phyloP scores from a whole-genome alignment of 2,113 vertebrate genomes.

The Clarias batrachus region DNA sequence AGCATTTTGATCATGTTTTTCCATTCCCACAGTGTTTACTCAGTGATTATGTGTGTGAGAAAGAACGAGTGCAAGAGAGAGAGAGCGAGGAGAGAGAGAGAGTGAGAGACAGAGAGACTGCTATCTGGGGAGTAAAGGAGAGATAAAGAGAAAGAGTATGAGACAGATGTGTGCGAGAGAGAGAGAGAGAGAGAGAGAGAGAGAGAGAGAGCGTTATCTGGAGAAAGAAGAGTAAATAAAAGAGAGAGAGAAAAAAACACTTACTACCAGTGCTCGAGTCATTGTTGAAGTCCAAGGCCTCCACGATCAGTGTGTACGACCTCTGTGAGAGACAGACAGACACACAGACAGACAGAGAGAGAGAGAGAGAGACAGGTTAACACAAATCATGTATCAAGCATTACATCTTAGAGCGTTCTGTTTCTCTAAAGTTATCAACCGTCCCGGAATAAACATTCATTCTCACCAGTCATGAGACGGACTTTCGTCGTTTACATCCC shows the following conservation, averaged over 20 bases:
- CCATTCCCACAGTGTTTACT: slow-evolving; percentile 36
- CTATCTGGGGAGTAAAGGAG: neutral
- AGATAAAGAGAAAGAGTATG: too few species aligned
- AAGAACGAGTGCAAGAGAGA: neutral
- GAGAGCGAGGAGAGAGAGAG: slow-evolving; percentile 15
- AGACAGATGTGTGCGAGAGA: neutral
- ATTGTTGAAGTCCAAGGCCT: slow-evolving; percentile 90
- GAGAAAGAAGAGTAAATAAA: slow-evolving; percentile 5
- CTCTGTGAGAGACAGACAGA: slow-evolving; percentile 69
- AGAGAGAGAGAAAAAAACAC: slow-evolving; percentile 60
- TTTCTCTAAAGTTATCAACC: neutral
- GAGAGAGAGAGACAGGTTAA: slow-evolving; percentile 17
- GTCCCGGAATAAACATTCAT: neutral
- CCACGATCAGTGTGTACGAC: slow-evolving; percentile 87
- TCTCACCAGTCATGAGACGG: neutral
- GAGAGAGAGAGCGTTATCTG: neutral
- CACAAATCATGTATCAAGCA: neutral
- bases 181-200: neutral
- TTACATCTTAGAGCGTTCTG: neutral
- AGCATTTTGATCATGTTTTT: slow-evolving; percentile 29
- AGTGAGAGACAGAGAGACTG: neutral
- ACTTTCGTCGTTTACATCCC: slow-evolving; percentile 6
- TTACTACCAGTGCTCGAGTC: slow-evolving; percentile 79
- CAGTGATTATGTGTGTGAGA: slow-evolving; percentile 30
- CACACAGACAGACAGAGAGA: slow-evolving; percentile 27